These are phyloP conservation scores for Caerostris darwini DNA, from an alignment of 1,140 invertebrate genomes.

Conservation along the genomic window DNA sequence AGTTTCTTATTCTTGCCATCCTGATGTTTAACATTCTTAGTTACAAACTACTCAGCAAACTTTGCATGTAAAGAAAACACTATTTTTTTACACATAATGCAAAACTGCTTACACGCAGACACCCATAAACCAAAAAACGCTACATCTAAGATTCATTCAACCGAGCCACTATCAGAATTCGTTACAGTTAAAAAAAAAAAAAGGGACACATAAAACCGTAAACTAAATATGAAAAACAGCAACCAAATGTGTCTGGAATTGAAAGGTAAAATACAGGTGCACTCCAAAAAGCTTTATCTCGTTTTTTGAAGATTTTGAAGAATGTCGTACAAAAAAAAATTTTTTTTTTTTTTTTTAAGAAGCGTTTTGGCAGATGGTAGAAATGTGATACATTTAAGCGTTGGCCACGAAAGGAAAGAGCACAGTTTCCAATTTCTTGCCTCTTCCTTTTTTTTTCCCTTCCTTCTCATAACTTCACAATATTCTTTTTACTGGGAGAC, in stretches of 20 bases:
- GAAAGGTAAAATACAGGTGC: background rate
- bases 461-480: background rate
- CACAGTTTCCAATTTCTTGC: background rate
- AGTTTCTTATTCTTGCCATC: too few species aligned
- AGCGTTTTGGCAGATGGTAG: background rate
- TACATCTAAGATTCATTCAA: too few species aligned
- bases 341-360: background rate
- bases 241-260: background rate
- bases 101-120: too few species aligned
- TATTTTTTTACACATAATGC: too few species aligned
- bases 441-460: background rate
- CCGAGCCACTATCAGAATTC: too few species aligned
- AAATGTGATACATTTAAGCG: slow-evolving; percentile 10
- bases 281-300: background rate
- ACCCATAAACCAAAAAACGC: too few species aligned
- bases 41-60: too few species aligned
- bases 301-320: background rate
- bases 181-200: too few species aligned
- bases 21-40: too few species aligned
- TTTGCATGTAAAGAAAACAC: too few species aligned
- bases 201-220: too few species aligned
- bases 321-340: background rate
- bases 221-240: background rate
- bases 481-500: too few species aligned
- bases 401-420: background rate